Percentiles rank a stretch among this genome's conserved stretches.
phyloP scores from a whole-genome alignment of 2,888 invertebrate genomes.

The Acronicta psi region DNA sequence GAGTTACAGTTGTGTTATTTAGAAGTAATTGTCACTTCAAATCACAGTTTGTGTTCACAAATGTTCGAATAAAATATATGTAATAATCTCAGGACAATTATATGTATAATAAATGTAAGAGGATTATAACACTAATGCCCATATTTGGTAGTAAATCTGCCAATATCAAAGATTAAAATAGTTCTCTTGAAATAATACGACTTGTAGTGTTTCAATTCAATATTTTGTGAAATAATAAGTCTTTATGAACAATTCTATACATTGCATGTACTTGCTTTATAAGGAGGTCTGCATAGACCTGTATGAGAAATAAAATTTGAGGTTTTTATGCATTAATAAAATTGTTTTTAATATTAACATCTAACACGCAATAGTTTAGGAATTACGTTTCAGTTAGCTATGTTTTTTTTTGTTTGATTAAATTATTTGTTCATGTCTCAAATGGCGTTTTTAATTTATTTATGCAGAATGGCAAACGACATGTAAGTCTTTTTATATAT shows the following conservation, averaged over 20 bases:
- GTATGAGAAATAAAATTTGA: neutral
- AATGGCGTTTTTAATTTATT: slow-evolving; percentile 26
- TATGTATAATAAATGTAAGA: no score
- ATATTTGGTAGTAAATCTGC: neutral
- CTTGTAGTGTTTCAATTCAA: neutral
- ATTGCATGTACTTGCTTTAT: no score
- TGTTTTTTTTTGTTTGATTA: slow-evolving; percentile 24
- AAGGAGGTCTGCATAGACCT: neutral
- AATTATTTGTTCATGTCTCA: slow-evolving; percentile 31
- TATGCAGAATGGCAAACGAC: slow-evolving; percentile 50
- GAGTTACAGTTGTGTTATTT: neutral
- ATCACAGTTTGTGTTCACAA: neutral
- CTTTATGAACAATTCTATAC: neutral
- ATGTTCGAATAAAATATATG: neutral
- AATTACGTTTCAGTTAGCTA: slow-evolving; percentile 27
- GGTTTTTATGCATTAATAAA: slow-evolving; percentile 5
- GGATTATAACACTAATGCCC: neutral
- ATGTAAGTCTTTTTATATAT: slow-evolving; percentile 48
- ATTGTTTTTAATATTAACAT: neutral
- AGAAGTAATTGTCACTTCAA: neutral
- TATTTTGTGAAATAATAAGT: neutral
- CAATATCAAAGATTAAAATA: neutral
- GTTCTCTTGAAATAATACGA: neutral
- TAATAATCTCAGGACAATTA: no score
- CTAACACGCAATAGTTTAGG: slow-evolving; percentile 1